These are phyloP conservation scores for Rachycentron canadum DNA, from an alignment of 2,797 vertebrate genomes.

Conservation along the genomic window DNA sequence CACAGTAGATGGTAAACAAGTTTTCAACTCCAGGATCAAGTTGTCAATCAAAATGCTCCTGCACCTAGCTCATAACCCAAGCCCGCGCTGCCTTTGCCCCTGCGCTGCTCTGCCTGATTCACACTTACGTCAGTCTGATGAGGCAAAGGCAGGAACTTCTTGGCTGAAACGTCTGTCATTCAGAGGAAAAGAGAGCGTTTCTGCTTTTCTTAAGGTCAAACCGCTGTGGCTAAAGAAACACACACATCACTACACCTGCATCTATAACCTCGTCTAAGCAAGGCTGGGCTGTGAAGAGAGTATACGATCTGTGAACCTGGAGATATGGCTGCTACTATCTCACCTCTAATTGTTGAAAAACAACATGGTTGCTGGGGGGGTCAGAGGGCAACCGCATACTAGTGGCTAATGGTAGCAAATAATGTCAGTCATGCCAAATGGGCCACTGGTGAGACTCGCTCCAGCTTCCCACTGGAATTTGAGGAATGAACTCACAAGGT, in stretches of 20 bases:
- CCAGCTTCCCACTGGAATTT: slow-evolving; percentile 82
- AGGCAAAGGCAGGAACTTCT: slow-evolving; percentile 58
- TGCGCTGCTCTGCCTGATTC: slow-evolving; percentile 47
- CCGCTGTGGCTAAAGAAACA: slow-evolving; percentile 57
- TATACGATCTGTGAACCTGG: slow-evolving; percentile 72
- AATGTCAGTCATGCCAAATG: slow-evolving; percentile 88
- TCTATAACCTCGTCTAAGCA: slow-evolving; percentile 25
- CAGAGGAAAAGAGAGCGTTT: slow-evolving; percentile 45
- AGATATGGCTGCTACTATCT: slow-evolving; percentile 78
- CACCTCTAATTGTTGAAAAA: slow-evolving; percentile 84
- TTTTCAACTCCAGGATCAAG: slow-evolving; percentile 63
- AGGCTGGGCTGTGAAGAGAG: slow-evolving; percentile 47
- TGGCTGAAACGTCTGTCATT: slow-evolving; percentile 39
- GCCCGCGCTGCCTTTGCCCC: slow-evolving; percentile 32
- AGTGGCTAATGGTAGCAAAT: slow-evolving; percentile 89
- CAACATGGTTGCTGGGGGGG: too few species aligned
- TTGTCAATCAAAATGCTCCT: slow-evolving; percentile 66
- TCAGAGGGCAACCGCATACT: slow-evolving; percentile 88
- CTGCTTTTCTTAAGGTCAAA: slow-evolving; percentile 61
- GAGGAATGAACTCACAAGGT: slow-evolving; percentile 81
- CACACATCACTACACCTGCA: slow-evolving; percentile 26
- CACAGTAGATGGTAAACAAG: slow-evolving; percentile 64
- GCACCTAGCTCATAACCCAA: slow-evolving; percentile 2
- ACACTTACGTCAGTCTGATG: slow-evolving; percentile 66
- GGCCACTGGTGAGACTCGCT: slow-evolving; percentile 80